These are phyloP conservation scores for Parnassius smintheus DNA, from an alignment of 2,888 invertebrate species.

Conservation along the genomic window DNA sequence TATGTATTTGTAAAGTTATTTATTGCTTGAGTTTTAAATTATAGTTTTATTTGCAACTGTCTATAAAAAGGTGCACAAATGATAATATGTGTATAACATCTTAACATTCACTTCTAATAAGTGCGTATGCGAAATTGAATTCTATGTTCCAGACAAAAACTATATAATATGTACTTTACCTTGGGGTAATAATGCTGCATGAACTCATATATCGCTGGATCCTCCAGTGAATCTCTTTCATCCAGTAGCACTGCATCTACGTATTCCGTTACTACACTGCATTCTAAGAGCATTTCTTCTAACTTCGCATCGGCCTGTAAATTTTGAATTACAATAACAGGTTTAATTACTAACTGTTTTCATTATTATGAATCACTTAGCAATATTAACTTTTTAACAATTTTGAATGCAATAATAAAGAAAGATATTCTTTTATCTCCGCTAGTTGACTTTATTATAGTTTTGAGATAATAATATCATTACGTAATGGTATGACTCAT, in stretches of 20 bases:
- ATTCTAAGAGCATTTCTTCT: slow-evolving; percentile 89
- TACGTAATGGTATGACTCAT: too few relatives aligned
- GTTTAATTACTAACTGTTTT: too few relatives aligned
- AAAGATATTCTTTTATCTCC: not conserved
- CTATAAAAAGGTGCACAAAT: too few relatives aligned
- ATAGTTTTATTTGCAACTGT: too few relatives aligned
- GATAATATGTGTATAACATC: too few relatives aligned
- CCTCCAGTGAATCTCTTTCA: slow-evolving; percentile 92
- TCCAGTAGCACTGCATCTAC: slow-evolving; percentile 94
- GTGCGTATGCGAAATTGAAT: too few relatives aligned
- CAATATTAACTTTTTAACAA: too few relatives aligned
- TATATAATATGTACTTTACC: slow-evolving; percentile 62
- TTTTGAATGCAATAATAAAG: too few relatives aligned
- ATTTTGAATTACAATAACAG: not conserved
- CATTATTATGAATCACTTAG: too few relatives aligned
- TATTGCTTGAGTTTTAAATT: too few relatives aligned
- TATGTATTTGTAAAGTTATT: too few relatives aligned
- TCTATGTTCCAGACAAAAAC: not conserved
- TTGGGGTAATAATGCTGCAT: slow-evolving; percentile 94
- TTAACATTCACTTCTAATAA: too few relatives aligned
- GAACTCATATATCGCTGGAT: slow-evolving; percentile 92
- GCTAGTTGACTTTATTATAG: not conserved
- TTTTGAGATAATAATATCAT: not conserved
- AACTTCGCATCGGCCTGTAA: slow-evolving; percentile 88
- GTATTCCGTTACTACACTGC: slow-evolving; percentile 93